Evolutionary conservation across 1,140 invertebrate genomes (phyloP).

Genomic region (Reticulitermes speratus): DNA sequence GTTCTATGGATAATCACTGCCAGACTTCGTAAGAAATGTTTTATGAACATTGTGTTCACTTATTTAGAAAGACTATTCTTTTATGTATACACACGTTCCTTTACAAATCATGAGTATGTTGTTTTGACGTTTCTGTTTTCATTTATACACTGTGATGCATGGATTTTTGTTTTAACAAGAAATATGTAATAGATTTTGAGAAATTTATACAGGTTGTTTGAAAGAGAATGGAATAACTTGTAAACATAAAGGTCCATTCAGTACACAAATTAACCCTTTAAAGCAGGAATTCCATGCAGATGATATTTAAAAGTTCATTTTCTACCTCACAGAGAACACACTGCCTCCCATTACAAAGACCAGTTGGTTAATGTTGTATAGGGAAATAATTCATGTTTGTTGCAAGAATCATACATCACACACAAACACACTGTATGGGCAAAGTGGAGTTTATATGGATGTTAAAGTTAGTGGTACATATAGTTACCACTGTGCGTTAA

Average conservation of each 20-base stretch:
- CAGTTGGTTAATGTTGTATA: no score
- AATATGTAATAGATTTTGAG: background rate
- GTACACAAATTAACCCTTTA: no score
- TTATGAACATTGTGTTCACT: background rate
- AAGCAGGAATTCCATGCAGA: no score
- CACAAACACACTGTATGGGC: no score
- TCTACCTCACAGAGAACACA: no score
- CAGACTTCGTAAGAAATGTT: background rate
- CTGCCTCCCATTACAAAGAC: no score
- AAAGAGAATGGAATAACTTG: background rate
- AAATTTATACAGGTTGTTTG: background rate
- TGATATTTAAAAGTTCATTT: no score
- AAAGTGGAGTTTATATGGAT: no score
- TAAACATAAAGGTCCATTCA: background rate
- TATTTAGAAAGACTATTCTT: background rate
- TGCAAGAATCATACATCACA: no score
- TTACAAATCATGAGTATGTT: background rate
- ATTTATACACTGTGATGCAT: background rate
- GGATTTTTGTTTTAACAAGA: background rate
- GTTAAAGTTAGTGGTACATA: no score
- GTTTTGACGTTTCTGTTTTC: slow-evolving; percentile 10
- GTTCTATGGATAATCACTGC: background rate
- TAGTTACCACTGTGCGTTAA: no score
- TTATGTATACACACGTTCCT: background rate
- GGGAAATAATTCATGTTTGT: no score